Evolutionary conservation across 2,888 invertebrate species (phyloP).

Genomic region (Cephalotes varians): DNA sequence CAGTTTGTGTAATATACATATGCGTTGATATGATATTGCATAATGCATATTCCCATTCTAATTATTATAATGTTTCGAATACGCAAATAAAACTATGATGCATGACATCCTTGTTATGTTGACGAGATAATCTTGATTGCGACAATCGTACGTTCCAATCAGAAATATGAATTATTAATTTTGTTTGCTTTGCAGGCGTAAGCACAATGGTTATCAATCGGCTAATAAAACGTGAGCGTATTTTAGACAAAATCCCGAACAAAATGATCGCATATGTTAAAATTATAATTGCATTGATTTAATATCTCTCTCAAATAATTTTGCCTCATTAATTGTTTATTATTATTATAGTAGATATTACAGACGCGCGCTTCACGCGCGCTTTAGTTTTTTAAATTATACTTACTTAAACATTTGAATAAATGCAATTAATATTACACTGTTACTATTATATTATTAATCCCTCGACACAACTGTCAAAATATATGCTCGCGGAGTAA

Average conservation of each 20-base stretch:
- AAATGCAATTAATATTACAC: too few species aligned
- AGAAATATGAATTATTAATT: slow-evolving; percentile 64
- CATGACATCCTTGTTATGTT: slow-evolving; percentile 11
- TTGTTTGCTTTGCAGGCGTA: slow-evolving; percentile 12
- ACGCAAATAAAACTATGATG: slow-evolving; percentile 42
- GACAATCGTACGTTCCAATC: slow-evolving; percentile 30
- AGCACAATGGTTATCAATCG: slow-evolving; percentile 14
- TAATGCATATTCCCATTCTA: slow-evolving; percentile 38
- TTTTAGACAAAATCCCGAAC: background rate
- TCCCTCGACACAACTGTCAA: too few species aligned
- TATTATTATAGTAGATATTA: background rate
- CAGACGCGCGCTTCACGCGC: too few species aligned
- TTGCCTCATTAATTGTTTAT: background rate
- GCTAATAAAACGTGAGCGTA: background rate
- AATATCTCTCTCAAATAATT: background rate
- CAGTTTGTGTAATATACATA: background rate
- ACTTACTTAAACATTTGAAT: too few species aligned
- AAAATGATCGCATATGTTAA: background rate
- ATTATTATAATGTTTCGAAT: slow-evolving; percentile 45
- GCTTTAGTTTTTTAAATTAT: too few species aligned
- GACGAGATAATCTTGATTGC: slow-evolving; percentile 45
- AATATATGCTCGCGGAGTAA: too few species aligned
- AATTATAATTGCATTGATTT: background rate
- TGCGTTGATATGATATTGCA: background rate
- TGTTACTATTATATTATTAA: too few species aligned